Percentiles rank a stretch among this genome's conserved stretches.
Evolutionary conservation across 2,113 vertebrate species (phyloP).

Genomic region (Natator depressus): DNA sequence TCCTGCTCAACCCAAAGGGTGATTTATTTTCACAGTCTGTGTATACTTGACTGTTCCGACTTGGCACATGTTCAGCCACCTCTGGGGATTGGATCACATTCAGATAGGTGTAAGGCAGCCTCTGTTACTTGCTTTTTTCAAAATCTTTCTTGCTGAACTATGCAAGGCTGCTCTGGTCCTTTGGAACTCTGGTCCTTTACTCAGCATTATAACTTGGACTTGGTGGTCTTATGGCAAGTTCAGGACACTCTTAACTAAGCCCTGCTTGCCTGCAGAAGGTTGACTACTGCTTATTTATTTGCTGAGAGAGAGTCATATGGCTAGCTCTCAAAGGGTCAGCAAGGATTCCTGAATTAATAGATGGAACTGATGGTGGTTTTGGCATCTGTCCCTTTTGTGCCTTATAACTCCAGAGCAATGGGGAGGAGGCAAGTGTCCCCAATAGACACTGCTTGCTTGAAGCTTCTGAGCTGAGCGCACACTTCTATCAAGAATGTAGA

Average conservation of each 20-base stretch:
- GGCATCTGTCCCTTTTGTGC: neutral
- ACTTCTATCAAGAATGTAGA: neutral
- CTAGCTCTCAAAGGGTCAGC: neutral
- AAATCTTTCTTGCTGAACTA: neutral
- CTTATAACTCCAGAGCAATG: neutral
- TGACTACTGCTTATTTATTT: neutral
- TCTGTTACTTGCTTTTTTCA: neutral
- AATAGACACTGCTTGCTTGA: neutral
- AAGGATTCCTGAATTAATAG: neutral
- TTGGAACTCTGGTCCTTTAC: neutral
- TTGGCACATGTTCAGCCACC: neutral
- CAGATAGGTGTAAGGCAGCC: neutral
- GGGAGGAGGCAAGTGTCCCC: neutral
- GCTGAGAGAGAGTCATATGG: neutral
- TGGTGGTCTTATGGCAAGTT: accelerated
- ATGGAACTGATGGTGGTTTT: neutral
- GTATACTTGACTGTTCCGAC: neutral
- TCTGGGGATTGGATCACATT: neutral
- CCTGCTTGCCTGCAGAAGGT: neutral
- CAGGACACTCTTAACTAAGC: neutral
- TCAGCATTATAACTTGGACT: neutral
- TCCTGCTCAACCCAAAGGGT: neutral
- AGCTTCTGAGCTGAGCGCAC: neutral
- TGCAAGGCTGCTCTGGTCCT: neutral
- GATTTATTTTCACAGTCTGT: neutral